Percentiles rank a stretch among this genome's conserved stretches.
Conservation (phyloP, 2,888 invertebrate species). For the Oconnorella tubifera region DNA sequence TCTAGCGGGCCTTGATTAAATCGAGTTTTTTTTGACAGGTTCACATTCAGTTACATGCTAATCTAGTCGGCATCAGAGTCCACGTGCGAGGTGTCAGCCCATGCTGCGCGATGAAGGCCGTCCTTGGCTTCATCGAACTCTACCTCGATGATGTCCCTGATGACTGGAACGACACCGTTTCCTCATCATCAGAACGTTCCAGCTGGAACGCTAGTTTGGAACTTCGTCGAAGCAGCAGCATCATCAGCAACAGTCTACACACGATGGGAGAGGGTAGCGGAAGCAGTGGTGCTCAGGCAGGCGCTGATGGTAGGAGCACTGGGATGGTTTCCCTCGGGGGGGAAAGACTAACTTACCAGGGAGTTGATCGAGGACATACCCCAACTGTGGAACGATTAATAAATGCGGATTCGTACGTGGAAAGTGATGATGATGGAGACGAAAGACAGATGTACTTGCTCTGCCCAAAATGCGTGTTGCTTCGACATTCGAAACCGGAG, state of each 20-base stretch:
- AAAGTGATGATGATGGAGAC: conserved; percentile 21
- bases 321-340: background rate
- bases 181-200: conserved; percentile 28
- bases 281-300: background rate
- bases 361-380: conserved; percentile 6
- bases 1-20: background rate
- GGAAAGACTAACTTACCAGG: background rate
- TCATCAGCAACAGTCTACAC: conserved; percentile 29
- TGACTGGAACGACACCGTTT: conserved; percentile 26
- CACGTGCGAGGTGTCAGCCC: conserved; percentile 37
- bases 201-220: conserved; percentile 26
- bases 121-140: conserved; percentile 38
- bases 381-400: background rate
- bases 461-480: conserved; percentile 38
- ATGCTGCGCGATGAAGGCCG: conserved; percentile 39
- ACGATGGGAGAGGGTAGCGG: conserved; percentile 17
- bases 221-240: conserved; percentile 19
- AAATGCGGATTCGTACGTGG: background rate
- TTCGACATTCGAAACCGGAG: conserved; percentile 35
- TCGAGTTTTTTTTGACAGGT: conserved; percentile 9
- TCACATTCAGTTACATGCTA: conserved; percentile 37
- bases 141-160: conserved; percentile 38
- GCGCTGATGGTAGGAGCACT: background rate
- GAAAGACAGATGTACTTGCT: conserved; percentile 33
- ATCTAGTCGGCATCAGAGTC: conserved; percentile 33